Percentiles rank a stretch among this genome's conserved stretches.
These are phyloP conservation scores for Lagodon rhomboides DNA, from an alignment of 2,797 vertebrate genomes.

Conservation along the genomic window DNA sequence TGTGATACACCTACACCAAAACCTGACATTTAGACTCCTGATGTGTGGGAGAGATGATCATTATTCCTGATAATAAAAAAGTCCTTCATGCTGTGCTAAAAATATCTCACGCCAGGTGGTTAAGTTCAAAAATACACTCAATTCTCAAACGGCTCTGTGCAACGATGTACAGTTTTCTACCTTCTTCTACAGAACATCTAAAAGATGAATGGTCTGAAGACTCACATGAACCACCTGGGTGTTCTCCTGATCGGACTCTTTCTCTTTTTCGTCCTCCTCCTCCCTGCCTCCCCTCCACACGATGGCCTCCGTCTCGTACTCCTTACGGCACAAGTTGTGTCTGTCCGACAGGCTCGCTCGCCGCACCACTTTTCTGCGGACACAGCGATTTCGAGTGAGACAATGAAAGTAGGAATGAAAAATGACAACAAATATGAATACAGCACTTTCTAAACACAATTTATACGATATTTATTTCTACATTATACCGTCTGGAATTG, in stretches of 20 bases:
- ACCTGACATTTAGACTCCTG: constrained; percentile 35
- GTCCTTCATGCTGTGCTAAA: neutral
- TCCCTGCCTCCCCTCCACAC: constrained; percentile 92
- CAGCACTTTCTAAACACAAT: neutral
- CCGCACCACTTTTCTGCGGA: constrained; percentile 94
- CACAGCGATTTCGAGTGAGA: constrained; percentile 18
- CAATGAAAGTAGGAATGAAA: neutral
- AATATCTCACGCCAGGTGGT: neutral
- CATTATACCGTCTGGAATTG: neutral
- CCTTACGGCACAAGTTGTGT: constrained; percentile 96
- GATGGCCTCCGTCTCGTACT: constrained; percentile 97
- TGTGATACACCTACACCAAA: constrained; percentile 18
- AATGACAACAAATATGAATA: neutral
- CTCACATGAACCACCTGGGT: constrained; percentile 85
- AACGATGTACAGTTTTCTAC: neutral
- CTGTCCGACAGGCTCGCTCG: constrained; percentile 96
- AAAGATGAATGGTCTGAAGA: neutral
- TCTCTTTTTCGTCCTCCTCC: constrained; percentile 89
- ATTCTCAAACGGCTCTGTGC: too few relatives aligned
- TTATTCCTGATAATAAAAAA: neutral
- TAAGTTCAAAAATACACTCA: neutral
- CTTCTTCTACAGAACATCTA: neutral
- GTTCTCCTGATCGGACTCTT: constrained; percentile 91
- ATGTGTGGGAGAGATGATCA: constrained; percentile 7
- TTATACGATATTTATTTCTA: neutral